Conservation (phyloP, 2,888 invertebrate genomes). For the Microdon myrmicae region DNA sequence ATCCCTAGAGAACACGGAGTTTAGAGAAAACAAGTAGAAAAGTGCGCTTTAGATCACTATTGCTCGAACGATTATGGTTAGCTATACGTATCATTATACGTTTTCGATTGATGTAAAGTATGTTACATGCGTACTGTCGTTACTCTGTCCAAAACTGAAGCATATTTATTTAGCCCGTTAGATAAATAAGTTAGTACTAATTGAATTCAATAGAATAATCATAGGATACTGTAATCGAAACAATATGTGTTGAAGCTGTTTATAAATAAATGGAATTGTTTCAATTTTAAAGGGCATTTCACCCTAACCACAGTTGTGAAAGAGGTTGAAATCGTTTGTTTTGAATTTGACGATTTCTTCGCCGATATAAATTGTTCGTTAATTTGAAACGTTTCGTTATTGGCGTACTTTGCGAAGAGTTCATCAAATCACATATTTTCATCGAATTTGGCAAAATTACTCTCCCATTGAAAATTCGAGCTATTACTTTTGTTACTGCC, state of each 20-base stretch:
- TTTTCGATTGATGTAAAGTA: too few relatives aligned
- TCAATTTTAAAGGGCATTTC: slow-evolving; percentile 57
- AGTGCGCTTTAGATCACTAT: too few relatives aligned
- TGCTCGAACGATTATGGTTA: too few relatives aligned
- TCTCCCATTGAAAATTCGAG: slow-evolving; percentile 63
- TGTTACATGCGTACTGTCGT: too few relatives aligned
- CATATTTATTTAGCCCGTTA: too few relatives aligned
- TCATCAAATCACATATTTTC: slow-evolving; percentile 68
- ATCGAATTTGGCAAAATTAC: slow-evolving; percentile 67
- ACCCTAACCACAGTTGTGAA: slow-evolving; percentile 37
- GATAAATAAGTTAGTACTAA: too few relatives aligned
- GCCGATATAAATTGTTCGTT: not conserved
- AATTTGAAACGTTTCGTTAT: slow-evolving; percentile 1
- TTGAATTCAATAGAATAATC: too few relatives aligned
- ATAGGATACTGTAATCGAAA: slow-evolving; percentile 60
- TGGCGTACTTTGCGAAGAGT: slow-evolving; percentile 57
- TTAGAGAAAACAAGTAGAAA: too few relatives aligned
- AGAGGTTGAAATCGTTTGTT: slow-evolving; percentile 20
- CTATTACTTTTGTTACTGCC: slow-evolving; percentile 13
- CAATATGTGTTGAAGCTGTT: slow-evolving; percentile 59
- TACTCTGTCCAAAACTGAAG: too few relatives aligned
- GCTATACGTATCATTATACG: too few relatives aligned
- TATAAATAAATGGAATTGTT: slow-evolving; percentile 59
- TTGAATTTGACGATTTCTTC: slow-evolving; percentile 25
- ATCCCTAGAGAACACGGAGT: too few relatives aligned